These are phyloP conservation scores for Barbus barbus DNA, from an alignment of 2,113 vertebrate genomes.

Conservation along the genomic window DNA sequence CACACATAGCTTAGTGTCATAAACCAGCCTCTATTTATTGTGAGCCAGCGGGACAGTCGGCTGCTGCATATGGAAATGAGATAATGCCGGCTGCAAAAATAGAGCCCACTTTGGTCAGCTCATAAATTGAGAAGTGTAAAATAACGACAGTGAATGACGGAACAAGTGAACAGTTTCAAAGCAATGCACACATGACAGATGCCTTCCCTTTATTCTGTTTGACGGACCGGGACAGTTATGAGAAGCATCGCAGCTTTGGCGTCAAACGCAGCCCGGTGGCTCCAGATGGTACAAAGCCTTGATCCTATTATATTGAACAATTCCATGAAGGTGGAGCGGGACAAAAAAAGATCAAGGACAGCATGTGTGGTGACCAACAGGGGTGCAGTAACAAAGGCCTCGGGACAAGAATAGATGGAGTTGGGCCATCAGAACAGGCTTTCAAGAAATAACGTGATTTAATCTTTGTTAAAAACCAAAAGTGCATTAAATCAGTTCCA, in stretches of 20 bases:
- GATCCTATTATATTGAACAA: slow-evolving; percentile 56
- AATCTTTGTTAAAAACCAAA: background rate
- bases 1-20: slow-evolving; percentile 19
- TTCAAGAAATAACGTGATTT: background rate
- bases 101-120: slow-evolving; percentile 32
- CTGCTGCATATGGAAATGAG: slow-evolving; percentile 53
- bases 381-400: slow-evolving; percentile 42
- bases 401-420: slow-evolving; percentile 43
- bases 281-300: slow-evolving; percentile 58
- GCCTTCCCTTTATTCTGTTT: no score
- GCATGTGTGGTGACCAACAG: slow-evolving; percentile 47
- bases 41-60: background rate
- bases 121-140: slow-evolving; percentile 59
- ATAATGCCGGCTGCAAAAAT: slow-evolving; percentile 36
- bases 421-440: slow-evolving; percentile 48
- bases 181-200: slow-evolving; percentile 63
- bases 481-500: background rate
- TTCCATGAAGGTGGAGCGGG: slow-evolving; percentile 57
- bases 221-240: slow-evolving; percentile 55
- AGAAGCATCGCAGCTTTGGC: slow-evolving; percentile 53
- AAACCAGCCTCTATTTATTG: slow-evolving; percentile 52
- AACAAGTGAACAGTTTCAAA: slow-evolving; percentile 35
- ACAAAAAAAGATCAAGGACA: slow-evolving; percentile 54
- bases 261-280: slow-evolving; percentile 63
- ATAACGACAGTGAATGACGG: slow-evolving; percentile 58